Evolutionary conservation across 1,140 invertebrate genomes (phyloP), one percentile per base, ranked within the genome.

Genomic region (Saxidomus purpurata): DNA sequence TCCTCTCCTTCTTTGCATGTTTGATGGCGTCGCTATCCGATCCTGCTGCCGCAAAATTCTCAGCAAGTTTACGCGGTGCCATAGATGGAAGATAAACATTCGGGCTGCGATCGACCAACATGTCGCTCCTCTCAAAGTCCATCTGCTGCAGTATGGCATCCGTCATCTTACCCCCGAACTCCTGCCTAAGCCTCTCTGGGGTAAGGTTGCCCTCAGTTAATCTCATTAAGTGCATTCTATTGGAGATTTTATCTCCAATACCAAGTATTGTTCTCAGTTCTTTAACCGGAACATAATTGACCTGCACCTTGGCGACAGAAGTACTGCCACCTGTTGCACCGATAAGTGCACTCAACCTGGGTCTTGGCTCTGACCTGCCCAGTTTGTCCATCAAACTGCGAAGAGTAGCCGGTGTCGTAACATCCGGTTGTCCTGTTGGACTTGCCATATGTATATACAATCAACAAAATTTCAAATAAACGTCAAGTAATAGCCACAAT

Each of bases 131-230:
- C 11, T 74, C 28, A 36, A 74, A 74, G n/a, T 74, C 69, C 28
- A 74, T 74, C 36, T 36, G 69, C 19, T 74, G 1, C 19, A 74
- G 69, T n/a, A 74, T 74, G 34, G 34, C n/a, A 1, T 13, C 25
- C 0, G 25, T 74, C 69, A 74, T 74, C n/a, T 74, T 34, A n/a
- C 69, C 69, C 22, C 69, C 69, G 36, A 74, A 74, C 34, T 74
- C 69, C 69, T 74, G 19, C 34, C 11, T 74, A 0, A 74, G n/a
- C n/a, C 22, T 74, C 28, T 74, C 40, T 43, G 69, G 31, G 13
- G 69, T 74, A 40, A 74, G 40, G n/a, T 74, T 74, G 19, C 69
- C 34, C 34, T 36, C 40, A 6, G 69, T 40, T 28, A 74, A 34
- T 22, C 69, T 36, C 6, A 74, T 1, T 19, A 74, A 22, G 31